phyloP scores from a whole-genome alignment of 1,140 invertebrate genomes.

The Mercenaria mercenaria region DNA sequence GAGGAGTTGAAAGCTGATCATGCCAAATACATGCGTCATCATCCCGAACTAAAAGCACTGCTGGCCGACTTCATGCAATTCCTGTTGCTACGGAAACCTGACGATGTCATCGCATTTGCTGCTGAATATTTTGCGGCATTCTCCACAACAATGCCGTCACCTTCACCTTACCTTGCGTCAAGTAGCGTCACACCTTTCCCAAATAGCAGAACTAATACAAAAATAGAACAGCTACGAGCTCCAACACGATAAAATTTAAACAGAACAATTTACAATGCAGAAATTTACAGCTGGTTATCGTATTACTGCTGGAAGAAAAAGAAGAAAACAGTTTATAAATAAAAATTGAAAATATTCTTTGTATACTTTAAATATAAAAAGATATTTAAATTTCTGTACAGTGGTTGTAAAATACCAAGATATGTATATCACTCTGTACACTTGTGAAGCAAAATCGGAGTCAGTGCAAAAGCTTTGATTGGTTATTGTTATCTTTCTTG shows the following conservation, averaged over 20 bases:
- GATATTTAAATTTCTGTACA: too few species aligned
- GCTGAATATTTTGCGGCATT: slow-evolving; percentile 86
- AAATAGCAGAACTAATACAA: slow-evolving; percentile 82
- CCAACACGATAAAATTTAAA: slow-evolving; percentile 76
- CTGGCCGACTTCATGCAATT: slow-evolving; percentile 86
- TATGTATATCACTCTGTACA: too few species aligned
- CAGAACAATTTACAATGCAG: too few species aligned
- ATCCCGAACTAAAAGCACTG: slow-evolving; percentile 85
- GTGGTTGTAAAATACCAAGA: too few species aligned
- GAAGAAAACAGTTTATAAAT: too few species aligned
- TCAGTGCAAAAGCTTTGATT: too few species aligned
- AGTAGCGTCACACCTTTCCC: slow-evolving; percentile 82
- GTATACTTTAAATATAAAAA: too few species aligned
- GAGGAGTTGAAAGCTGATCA: slow-evolving; percentile 85
- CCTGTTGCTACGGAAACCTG: slow-evolving; percentile 85
- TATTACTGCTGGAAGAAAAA: too few species aligned
- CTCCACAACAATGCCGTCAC: slow-evolving; percentile 80
- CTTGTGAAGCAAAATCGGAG: too few species aligned
- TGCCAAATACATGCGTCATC: slow-evolving; percentile 83
- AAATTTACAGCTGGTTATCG: too few species aligned
- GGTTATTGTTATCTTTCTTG: too few species aligned
- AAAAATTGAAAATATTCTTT: too few species aligned
- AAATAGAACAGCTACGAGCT: slow-evolving; percentile 80
- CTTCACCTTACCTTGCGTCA: slow-evolving; percentile 80
- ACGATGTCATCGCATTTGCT: slow-evolving; percentile 84